Evolutionary conservation across 2,113 vertebrate genomes (phyloP), one percentile per base, ranked within the genome.

Genomic region (Sialia sialis): DNA sequence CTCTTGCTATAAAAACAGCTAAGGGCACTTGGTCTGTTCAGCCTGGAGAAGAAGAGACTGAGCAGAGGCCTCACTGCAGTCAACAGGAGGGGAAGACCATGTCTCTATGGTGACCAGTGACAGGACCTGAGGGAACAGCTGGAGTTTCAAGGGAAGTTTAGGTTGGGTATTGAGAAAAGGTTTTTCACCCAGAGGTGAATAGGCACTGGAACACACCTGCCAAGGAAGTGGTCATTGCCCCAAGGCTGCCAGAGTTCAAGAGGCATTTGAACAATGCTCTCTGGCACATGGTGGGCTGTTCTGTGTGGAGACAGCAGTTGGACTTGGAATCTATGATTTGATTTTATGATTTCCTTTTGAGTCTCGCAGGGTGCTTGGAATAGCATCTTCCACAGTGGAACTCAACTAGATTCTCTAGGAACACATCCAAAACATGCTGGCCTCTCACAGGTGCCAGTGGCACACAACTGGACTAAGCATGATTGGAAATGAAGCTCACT

Each of bases 381-480:
- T 89, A 44, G 5, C 13, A 7, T 60, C 30, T 93, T 70, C 9
- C 38, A 3, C 0, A 2, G 21, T 34, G 27, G 58, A 92, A 34
- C 52, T 20, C 44, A 46, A 25, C 15, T 10, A 59, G 11, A 55
- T 72, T 72, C 43, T 83, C 3, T 25, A 44, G 69, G 27, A 62
- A 9, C 1, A 4, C 2, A 0, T 34, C 48, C 16, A 10, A 36
- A 89, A 68, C 0, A 0, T 60, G 12, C 27, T 77, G 51, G 38
- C 15, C 11, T 6, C 6, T 83, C 9, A 6, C 0, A 1, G 25
- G 11, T 1, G 1, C 32, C 32, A 4, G 1, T 0, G 4, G 32
- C 26, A 13, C 1, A 0, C 51, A 46, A 26, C 14, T 27, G 30
- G 17, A 15, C 5, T 30, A 38, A 43, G 16, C 14, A 4, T 55